Conservation (phyloP, 2,888 invertebrate species). For the Xylophagus ater region DNA sequence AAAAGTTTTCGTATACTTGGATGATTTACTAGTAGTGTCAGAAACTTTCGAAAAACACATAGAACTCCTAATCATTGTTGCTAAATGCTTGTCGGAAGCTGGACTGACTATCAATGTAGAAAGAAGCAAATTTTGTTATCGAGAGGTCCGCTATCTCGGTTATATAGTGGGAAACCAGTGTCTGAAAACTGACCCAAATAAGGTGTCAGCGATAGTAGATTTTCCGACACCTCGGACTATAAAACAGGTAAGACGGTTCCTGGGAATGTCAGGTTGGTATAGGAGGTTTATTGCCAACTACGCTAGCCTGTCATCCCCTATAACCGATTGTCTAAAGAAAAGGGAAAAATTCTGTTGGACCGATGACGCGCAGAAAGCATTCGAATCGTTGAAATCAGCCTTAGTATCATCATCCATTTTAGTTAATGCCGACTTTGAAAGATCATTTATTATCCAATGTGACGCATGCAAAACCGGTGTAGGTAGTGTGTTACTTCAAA, state of each 20-base stretch:
- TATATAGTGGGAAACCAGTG: neutral
- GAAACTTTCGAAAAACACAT: no score
- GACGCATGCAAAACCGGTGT: slow-evolving; percentile 7
- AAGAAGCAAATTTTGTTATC: neutral
- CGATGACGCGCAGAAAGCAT: neutral
- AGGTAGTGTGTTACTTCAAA: neutral
- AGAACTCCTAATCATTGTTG: no score
- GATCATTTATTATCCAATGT: neutral
- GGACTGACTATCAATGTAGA: neutral
- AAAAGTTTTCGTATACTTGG: no score
- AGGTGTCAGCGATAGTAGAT: neutral
- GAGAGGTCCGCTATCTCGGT: neutral
- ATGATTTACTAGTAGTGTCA: no score
- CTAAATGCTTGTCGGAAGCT: no score
- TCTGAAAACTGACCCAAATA: neutral
- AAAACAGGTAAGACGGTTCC: no score
- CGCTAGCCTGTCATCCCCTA: neutral
- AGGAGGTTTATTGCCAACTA: neutral
- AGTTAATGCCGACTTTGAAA: neutral
- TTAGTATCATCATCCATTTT: neutral
- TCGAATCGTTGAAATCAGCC: neutral
- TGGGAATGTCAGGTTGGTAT: no score
- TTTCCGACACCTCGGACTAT: neutral
- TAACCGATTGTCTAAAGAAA: slow-evolving; percentile 1
- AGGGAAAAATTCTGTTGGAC: neutral